Conservation (phyloP, 2,888 invertebrate species). For the Arrhopalites spinosus region DNA sequence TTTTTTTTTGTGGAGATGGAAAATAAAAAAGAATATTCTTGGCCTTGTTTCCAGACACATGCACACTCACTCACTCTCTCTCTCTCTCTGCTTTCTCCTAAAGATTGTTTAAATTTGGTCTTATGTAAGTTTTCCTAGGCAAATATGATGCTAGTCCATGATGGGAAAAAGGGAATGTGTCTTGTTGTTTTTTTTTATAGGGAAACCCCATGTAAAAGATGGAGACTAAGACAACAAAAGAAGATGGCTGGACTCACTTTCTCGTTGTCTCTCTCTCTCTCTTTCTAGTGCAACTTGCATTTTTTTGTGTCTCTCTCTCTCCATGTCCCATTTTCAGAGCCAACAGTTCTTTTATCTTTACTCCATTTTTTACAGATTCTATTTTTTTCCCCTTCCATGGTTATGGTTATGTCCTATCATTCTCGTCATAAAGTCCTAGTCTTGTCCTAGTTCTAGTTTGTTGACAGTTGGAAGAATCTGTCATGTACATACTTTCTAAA, state of each 20-base stretch:
- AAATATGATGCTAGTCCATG: not conserved
- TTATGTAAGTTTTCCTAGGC: not conserved
- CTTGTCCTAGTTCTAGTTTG: not conserved
- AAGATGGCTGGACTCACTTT: no score
- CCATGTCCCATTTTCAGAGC: no score
- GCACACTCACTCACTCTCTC: no score
- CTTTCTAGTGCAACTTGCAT: no score
- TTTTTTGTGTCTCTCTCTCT: no score
- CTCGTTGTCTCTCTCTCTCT: no score
- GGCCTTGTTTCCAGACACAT: not conserved
- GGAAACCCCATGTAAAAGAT: no score
- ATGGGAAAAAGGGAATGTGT: no score
- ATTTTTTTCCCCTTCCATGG: not conserved
- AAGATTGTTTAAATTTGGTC: not conserved
- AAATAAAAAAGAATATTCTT: not conserved
- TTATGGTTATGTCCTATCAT: slow-evolving; percentile 4
- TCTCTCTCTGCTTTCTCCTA: not conserved
- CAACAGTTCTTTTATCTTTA: no score
- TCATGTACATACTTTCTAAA: not conserved
- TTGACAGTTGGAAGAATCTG: slow-evolving; percentile 3
- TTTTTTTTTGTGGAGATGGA: not conserved
- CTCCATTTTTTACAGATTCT: no score
- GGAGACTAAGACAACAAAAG: no score
- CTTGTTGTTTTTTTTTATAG: no score
- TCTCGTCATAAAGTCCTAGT: not conserved